Conservation (phyloP, 2,888 invertebrate species). For the Parnassius mnemosyne region DNA sequence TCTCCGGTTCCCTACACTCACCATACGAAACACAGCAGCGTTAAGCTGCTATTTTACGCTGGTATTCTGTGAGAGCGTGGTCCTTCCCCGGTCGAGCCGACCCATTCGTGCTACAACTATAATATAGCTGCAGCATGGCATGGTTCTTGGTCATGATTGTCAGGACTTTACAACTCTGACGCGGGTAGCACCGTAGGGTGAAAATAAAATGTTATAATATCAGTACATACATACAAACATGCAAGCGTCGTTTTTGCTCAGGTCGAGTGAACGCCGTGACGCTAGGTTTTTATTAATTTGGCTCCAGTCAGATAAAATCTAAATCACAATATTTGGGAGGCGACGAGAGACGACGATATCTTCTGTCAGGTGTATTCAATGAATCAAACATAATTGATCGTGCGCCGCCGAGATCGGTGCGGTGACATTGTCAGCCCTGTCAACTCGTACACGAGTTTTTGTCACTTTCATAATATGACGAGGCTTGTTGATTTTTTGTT, state of each 20-base stretch:
- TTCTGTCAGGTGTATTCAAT: conserved; percentile 59
- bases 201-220: no score
- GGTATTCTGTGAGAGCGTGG: no score
- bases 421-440: conserved; percentile 49
- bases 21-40: no score
- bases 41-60: no score
- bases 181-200: no score
- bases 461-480: conserved; percentile 49
- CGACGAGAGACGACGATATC: conserved; percentile 48
- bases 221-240: no score
- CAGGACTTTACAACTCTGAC: no score
- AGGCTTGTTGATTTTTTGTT: conserved; percentile 32
- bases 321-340: conserved; percentile 74
- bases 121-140: no score
- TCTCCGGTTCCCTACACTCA: no score
- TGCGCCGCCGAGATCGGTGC: conserved; percentile 42
- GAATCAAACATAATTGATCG: conserved; percentile 76
- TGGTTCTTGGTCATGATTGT: no score
- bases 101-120: no score
- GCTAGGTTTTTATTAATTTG: conserved; percentile 37
- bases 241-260: background rate
- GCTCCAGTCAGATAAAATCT: conserved; percentile 61
- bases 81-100: no score
- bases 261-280: background rate
- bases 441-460: conserved; percentile 62